Base-by-base conservation (phyloP, 2,888 invertebrate species). In the Pristionchus maxplancki region DNA sequence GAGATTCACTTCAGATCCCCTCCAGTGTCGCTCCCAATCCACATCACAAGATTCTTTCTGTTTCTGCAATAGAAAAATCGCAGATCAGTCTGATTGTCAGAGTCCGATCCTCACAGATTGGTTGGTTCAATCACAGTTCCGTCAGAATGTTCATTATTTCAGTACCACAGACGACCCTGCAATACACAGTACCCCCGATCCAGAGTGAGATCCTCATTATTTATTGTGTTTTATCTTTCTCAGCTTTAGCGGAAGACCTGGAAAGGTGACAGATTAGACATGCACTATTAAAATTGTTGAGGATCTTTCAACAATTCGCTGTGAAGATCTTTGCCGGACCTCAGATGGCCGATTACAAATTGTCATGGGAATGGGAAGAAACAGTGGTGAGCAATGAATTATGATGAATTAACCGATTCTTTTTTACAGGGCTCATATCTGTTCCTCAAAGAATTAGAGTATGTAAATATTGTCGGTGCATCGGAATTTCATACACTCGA, bases 251-350 rank as follows among this genome's bases (percentile, higher is more conserved):
- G n/a, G n/a, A n/a, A n/a, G n/a, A n/a, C n/a, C n/a, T n/a, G n/a
- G n/a, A n/a, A n/a, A n/a, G n/a, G n/a, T n/a, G n/a, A n/a, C n/a
- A n/a, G n/a, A n/a, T n/a, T n/a, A n/a, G n/a, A n/a, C n/a, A n/a
- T n/a, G n/a, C n/a, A n/a, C n/a, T n/a, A n/a, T n/a, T n/a, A n/a
- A n/a, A n/a, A n/a, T n/a, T n/a, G 28, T 78, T 78, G 13, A 78
- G 78, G 37, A 24, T 67, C 67, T 78, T 44, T 48, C 78, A n/a
- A 24, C 78, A 78, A n/a, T 78, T 78, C 48, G 78, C 37, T 1
- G 44, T 78, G 3, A 24, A 20, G 4, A 78, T 78, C 28, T 44
- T 40, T 15, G 44, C 20, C 0, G n/a, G 44, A 5, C 20, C 44
- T 74, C 40, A 74, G 13, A 17, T 20, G 17, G 78, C 78, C 11